phyloP scores from a whole-genome alignment of 1,140 invertebrate species.

The Cyclargus thomasi region DNA sequence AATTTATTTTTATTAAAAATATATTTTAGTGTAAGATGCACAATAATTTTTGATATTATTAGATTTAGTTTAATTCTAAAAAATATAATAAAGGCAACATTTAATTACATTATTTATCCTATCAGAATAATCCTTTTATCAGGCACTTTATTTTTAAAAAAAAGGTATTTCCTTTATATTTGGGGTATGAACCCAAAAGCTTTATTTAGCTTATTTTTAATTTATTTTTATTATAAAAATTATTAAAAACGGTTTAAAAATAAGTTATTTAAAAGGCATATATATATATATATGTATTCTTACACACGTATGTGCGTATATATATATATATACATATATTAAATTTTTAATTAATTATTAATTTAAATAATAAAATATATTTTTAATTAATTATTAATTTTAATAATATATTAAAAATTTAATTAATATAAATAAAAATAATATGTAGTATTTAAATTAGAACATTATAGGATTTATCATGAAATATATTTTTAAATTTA shows the following conservation, averaged over 20 bases:
- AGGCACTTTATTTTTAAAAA: constrained; percentile 71
- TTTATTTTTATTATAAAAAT: constrained; percentile 39
- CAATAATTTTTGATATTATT: constrained; percentile 75
- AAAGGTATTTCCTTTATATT: constrained; percentile 47
- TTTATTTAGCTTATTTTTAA: constrained; percentile 46
- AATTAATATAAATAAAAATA: constrained; percentile 21
- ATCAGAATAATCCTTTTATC: constrained; percentile 76
- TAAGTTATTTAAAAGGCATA: constrained; percentile 18
- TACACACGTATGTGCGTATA: constrained; percentile 33
- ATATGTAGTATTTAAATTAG: constrained; percentile 19
- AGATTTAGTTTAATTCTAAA: constrained; percentile 73
- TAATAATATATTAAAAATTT: constrained; percentile 36
- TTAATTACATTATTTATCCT: constrained; percentile 66
- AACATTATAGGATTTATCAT: constrained; percentile 6
- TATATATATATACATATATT: constrained; percentile 39
- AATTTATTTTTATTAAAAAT: constrained; percentile 35
- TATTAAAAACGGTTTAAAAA: constrained; percentile 42
- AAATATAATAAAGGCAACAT: constrained; percentile 61
- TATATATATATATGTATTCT: constrained; percentile 28
- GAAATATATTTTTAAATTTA: constrained; percentile 13
- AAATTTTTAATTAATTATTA: constrained; percentile 23
- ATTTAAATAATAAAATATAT: constrained; percentile 14
- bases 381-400: constrained; percentile 31
- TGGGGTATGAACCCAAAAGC: constrained; percentile 49
- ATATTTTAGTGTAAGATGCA: constrained; percentile 75